phyloP scores from a whole-genome alignment of 2,888 invertebrate species.

The Torymus tubicola region DNA sequence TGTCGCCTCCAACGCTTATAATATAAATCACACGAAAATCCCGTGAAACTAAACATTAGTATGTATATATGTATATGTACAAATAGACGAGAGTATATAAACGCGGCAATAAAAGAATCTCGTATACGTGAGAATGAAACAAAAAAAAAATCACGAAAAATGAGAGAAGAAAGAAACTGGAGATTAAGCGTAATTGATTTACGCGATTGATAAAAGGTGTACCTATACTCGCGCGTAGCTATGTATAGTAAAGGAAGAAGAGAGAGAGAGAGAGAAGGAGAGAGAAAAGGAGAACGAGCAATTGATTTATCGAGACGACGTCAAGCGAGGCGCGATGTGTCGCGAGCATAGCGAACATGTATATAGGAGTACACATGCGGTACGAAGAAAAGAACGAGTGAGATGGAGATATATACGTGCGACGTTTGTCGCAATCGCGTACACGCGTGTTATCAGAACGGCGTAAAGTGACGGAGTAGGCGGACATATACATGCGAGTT shows the following conservation, averaged over 20 bases:
- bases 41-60: constrained; percentile 17
- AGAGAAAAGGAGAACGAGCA: too few species aligned
- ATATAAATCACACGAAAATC: neutral
- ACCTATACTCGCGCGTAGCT: neutral
- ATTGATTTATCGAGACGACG: too few species aligned
- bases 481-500: too few species aligned
- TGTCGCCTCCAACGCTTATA: neutral
- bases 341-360: too few species aligned
- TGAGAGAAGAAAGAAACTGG: neutral
- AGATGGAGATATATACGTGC: too few species aligned
- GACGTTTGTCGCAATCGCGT: too few species aligned
- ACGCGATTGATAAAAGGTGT: constrained; percentile 26
- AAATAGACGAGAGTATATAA: neutral
- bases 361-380: too few species aligned
- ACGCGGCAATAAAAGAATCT: neutral
- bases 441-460: too few species aligned
- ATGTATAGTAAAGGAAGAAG: neutral
- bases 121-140: neutral
- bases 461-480: too few species aligned
- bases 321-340: too few species aligned
- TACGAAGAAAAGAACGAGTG: too few species aligned
- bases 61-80: neutral
- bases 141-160: neutral
- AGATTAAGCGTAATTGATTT: constrained; percentile 28
- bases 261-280: neutral